Base-by-base conservation (phyloP, 2,888 invertebrate species). In the Alsophila aescularia region DNA sequence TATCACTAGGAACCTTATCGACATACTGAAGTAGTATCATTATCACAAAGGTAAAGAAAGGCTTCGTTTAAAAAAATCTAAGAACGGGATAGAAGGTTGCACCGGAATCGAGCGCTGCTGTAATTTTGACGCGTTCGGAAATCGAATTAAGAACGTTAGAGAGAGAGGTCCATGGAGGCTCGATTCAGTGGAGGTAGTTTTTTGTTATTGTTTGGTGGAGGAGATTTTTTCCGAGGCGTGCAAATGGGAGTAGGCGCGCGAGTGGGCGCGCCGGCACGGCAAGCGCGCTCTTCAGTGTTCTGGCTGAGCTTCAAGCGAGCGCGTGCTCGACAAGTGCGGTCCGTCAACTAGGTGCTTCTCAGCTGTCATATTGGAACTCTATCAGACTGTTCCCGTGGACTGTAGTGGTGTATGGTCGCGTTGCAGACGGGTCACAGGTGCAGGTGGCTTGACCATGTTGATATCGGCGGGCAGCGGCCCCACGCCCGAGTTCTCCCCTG, bases 381-480 rank as follows among this genome's bases (percentile, higher is more conserved):
- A 72, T 70, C 66, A 70, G 62, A 69, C 68, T 66, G 66, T 69
- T 66, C 41, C 18, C 69, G 81, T 81, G 84, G 72, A 83, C 79
- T 81, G 74, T 79, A 72, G 85, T 86, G 82, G 73, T 81, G 72
- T 75, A 60, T 50, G 47, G 36, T 47, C 24, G 24, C 24, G 24
- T 24, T 24, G 24, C 24, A 24, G 24, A 2, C 36, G 37, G 70
- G 58, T 68, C 79, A 70, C 58, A 66, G 57, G 65, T 72, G 69
- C 77, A 69, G 83, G 84, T 83, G 86, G 85, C 79, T 76, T 83
- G 83, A 89, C 87, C 81, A 94, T 94, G 94, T 93, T 94, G 92
- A 94, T 94, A 90, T 93, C 93, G 79, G 93, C 93, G 93, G 88
- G 92, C 89, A 87, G 91, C 89, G 88, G 92, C 85, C 90, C 92